These are phyloP conservation scores for Rhynchotus rufescens DNA, from an alignment of 2,797 vertebrate species.

Conservation along the genomic window DNA sequence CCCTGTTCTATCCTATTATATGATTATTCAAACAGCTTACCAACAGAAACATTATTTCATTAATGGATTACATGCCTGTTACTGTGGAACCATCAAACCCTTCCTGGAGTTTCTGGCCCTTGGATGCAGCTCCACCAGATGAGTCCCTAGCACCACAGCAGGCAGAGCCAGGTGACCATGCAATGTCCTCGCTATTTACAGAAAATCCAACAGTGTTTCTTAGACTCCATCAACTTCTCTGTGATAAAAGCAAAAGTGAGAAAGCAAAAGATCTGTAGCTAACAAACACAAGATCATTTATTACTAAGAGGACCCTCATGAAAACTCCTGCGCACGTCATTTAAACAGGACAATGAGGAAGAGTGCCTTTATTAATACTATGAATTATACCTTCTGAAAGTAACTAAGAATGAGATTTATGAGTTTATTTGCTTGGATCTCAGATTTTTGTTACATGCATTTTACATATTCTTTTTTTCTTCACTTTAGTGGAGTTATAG, in stretches of 20 bases:
- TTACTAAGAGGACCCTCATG: background rate
- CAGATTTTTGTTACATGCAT: background rate
- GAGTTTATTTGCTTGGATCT: background rate
- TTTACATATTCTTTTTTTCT: background rate
- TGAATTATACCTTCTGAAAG: background rate
- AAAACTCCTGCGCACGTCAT: background rate
- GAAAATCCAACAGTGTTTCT: background rate
- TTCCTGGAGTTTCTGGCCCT: background rate
- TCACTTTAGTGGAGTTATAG: background rate
- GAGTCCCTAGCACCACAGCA: background rate
- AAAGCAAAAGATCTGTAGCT: background rate
- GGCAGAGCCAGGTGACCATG: accelerated
- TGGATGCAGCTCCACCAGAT: background rate
- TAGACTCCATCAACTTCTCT: background rate
- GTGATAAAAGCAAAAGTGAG: background rate
- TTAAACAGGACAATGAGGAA: background rate
- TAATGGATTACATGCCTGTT: background rate
- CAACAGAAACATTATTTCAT: background rate
- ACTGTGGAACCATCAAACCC: background rate
- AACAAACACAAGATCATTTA: background rate
- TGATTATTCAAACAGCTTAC: background rate
- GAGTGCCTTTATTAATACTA: background rate
- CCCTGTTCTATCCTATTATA: background rate
- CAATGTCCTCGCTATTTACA: background rate
- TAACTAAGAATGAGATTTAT: background rate